phyloP scores from a whole-genome alignment of 2,888 invertebrate genomes.

The Tiliacea citrago region DNA sequence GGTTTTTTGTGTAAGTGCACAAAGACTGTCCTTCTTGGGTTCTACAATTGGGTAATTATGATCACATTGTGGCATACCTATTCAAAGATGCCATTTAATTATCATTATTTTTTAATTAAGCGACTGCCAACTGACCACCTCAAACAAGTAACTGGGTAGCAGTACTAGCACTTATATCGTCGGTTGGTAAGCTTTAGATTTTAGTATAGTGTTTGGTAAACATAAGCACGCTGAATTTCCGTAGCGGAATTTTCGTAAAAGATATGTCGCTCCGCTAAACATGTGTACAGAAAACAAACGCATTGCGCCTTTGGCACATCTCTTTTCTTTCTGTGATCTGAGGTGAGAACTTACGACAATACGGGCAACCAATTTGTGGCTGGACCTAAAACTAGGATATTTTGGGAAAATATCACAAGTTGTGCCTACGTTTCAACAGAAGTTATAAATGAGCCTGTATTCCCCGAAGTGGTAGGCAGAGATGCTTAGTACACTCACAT shows the following conservation, averaged over 20 bases:
- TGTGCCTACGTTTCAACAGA: neutral
- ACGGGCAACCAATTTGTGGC: slow-evolving; percentile 33
- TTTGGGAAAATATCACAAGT: slow-evolving; percentile 12
- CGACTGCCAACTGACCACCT: neutral
- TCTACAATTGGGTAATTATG: too few relatives aligned
- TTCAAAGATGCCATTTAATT: too few relatives aligned
- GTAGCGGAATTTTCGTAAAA: neutral
- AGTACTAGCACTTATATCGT: neutral
- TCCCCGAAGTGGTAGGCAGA: neutral
- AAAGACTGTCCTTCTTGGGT: too few relatives aligned
- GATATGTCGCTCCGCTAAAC: neutral
- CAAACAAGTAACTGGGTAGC: neutral
- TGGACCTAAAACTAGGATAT: slow-evolving; percentile 30
- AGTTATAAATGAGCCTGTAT: neutral
- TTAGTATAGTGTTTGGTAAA: too few relatives aligned
- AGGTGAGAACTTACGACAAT: slow-evolving; percentile 29
- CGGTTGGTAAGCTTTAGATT: neutral
- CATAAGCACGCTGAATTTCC: neutral
- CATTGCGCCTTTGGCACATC: neutral
- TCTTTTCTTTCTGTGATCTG: slow-evolving; percentile 32
- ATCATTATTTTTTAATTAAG: too few relatives aligned
- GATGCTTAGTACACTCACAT: too few relatives aligned
- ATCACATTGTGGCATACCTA: too few relatives aligned
- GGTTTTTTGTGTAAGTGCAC: slow-evolving; percentile 9
- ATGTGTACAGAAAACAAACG: neutral